Evolutionary conservation across 2,797 vertebrate species (phyloP), one percentile per base, ranked within the genome.

Genomic region (Coranthus polyacanthus): DNA sequence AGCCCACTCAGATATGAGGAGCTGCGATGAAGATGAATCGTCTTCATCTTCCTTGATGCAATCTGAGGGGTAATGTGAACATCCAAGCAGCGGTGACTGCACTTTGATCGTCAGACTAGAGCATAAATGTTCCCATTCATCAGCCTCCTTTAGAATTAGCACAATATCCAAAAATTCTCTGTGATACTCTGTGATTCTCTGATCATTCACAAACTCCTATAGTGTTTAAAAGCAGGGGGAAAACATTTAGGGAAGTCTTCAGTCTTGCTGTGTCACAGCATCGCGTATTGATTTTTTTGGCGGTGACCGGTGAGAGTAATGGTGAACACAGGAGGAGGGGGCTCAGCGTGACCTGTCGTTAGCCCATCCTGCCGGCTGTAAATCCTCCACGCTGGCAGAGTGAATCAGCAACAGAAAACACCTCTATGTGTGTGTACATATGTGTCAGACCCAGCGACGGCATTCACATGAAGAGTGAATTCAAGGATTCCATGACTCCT

Each of bases 21-120:
- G 50, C 42, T n/a, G 29, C 43, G 83, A 73, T 82, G 77, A 81
- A 85, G 84, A 86, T 53, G 64, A 69, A 85, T 82, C 38, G 43
- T 71, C 60, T 60, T 79, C 60, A 52, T 73, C 65, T 62, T 12
- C 29, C 65, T 57, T 72, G 52, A 66, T 55, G 42, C 50, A 64
- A 64, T 71, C 74, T 70, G 2, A 51, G 32, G 26, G 67, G 56
- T 64, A 58, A 29, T 20, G 62, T 78, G 54, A 67, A 61, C 50
- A 74, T 46, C 38, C 21, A 22, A 45, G 67, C 43, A 39, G 50
- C 3, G 29, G 38, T 1, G 51, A 12, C 44, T 47, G 34, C 22
- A 45, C 51, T 75, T 54, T 45, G 51, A 64, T 53, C 26, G 10
- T 47, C 17, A 24, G 55, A 34, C 47, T 37, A 37, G 45, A 22